Conservation (phyloP, 1,140 invertebrate genomes). For the Papilio xuthus region DNA sequence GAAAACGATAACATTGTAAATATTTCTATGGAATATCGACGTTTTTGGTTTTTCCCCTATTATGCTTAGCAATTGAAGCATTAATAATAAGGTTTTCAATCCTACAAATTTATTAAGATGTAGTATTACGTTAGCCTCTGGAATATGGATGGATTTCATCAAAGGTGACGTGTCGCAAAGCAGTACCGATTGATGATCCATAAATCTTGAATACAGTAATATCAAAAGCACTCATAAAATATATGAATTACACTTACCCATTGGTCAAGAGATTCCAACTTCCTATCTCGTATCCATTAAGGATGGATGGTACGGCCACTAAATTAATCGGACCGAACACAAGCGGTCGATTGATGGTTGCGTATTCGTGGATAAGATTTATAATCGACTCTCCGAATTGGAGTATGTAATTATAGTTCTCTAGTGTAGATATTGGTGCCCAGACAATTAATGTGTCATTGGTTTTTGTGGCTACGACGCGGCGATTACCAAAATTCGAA, state of each 20-base stretch:
- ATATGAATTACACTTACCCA: slow-evolving; percentile 20
- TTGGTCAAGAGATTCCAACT: slow-evolving; percentile 38
- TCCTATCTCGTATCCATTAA: slow-evolving; percentile 34
- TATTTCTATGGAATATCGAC: background rate
- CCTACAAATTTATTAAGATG: too few species aligned
- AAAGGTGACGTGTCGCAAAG: too few species aligned
- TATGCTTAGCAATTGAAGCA: background rate
- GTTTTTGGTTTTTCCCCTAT: background rate
- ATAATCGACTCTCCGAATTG: slow-evolving; percentile 62
- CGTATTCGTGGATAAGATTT: slow-evolving; percentile 63
- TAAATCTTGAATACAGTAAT: background rate
- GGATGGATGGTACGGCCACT: slow-evolving; percentile 62
- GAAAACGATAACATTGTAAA: background rate
- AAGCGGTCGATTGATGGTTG: slow-evolving; percentile 56
- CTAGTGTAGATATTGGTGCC: slow-evolving; percentile 56
- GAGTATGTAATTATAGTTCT: slow-evolving; percentile 59
- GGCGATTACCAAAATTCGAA: slow-evolving; percentile 55
- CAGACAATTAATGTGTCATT: slow-evolving; percentile 67
- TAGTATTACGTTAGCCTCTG: too few species aligned
- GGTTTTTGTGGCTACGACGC: slow-evolving; percentile 45
- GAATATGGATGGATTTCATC: background rate
- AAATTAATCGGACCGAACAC: slow-evolving; percentile 70
- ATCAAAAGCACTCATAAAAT: background rate
- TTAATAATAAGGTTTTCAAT: background rate
- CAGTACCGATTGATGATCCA: background rate